Conservation (phyloP, 2,888 invertebrate species). For the Cantharis rustica region DNA sequence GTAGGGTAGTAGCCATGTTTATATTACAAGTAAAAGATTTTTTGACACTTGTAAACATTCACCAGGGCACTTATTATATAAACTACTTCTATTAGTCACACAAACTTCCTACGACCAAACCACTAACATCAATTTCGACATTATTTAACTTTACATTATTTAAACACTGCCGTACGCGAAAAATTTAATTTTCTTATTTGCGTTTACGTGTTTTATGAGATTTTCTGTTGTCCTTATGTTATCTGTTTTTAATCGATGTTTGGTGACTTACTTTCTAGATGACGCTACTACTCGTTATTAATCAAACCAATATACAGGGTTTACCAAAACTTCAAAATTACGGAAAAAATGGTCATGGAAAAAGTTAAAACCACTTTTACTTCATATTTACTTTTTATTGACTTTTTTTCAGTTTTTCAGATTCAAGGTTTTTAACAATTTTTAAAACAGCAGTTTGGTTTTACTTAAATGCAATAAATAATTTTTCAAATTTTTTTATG, state of each 20-base stretch:
- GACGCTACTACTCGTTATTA: not conserved
- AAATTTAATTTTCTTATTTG: constrained; percentile 26
- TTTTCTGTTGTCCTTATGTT: constrained; percentile 8
- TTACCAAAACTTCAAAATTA: no score
- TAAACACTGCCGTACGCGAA: constrained; percentile 1
- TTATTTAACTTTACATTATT: not conserved
- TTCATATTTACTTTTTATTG: not conserved
- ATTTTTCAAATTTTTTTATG: no score
- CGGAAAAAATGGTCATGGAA: no score
- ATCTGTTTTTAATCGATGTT: not conserved
- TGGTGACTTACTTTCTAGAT: not conserved
- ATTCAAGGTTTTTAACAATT: no score
- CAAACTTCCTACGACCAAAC: not conserved
- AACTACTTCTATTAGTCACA: not conserved
- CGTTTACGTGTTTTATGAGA: constrained; percentile 23
- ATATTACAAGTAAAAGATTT: constrained; percentile 32
- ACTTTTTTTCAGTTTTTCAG: no score
- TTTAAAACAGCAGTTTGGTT: no score
- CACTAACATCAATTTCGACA: not conserved
- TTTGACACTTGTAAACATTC: constrained; percentile 24
- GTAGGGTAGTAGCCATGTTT: constrained; percentile 54
- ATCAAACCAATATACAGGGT: not conserved
- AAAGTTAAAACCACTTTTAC: not conserved
- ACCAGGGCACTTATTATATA: constrained; percentile 1
- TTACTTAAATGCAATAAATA: no score